Evolutionary conservation across 2,888 invertebrate species (phyloP), one percentile per base, ranked within the genome.

Genomic region (Drosophila melanosoma): DNA sequence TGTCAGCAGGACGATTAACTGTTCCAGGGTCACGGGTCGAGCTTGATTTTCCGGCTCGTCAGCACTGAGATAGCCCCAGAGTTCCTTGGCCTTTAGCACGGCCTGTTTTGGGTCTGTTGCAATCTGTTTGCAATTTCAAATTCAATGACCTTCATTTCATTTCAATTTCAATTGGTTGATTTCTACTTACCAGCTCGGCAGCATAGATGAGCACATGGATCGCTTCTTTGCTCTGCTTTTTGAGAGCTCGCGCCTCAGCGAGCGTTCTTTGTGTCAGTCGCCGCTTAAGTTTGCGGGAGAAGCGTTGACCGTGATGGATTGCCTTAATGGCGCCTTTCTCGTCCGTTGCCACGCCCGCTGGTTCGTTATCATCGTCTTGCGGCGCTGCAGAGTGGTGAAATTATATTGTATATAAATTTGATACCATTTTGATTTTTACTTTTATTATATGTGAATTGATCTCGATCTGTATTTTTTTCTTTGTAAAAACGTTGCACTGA

Each of bases 31-130:
- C 73, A 95, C 94, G 0, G 97, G 97, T 40, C 96, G 94, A 5
- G 96, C 96, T 93, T 97, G 97, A 93, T 97, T 97, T 93, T 97
- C 97, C 0, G 97, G 97, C 90, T 97, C 97, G 32, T 97, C 95
- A 79, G 95, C 93, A 88, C 97, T 97, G 61, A 97, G 93, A 45
- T 94, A 94, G 1, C 92, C 92, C 95, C 96, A 97, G 53, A 97
- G 92, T 78, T 96, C 95, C 82, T 95, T 95, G 2, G 96, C 96
- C 91, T 96, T 96, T 91, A 95, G 94, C 92, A 96, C 94, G 1
- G 97, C 97, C 65, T 95, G 92, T 75, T 95, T 96, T 0, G 97
- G 97, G 93, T 97, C 97, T 23, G 95, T 97, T 3, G 95, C 96
- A 83, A 97, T 94, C 97, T 97, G 23, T 57, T 83, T 15, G 10